Percentiles rank a stretch among this genome's conserved stretches.
Evolutionary conservation across 2,888 invertebrate genomes (phyloP).

Genomic region (Coremacera marginata): DNA sequence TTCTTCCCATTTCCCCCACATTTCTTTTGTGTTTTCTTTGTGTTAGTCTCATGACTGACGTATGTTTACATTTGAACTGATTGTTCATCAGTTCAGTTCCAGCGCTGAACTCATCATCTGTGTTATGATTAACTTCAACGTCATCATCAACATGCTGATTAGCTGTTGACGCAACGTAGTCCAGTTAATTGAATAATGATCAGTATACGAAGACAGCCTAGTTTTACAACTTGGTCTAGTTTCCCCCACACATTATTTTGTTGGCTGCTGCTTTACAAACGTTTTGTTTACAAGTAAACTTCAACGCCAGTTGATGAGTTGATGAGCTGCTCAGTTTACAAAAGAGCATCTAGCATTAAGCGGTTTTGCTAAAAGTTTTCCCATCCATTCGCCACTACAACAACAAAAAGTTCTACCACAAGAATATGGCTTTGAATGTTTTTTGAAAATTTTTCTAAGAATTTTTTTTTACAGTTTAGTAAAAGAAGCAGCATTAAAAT

Average conservation of each 20-base stretch:
- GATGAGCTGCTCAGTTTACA: slow-evolving; percentile 13
- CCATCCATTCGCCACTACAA: background rate
- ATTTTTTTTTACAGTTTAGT: background rate
- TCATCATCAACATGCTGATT: background rate
- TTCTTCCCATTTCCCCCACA: background rate
- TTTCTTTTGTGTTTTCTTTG: too few species aligned
- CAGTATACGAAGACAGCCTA: background rate
- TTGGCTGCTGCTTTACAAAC: background rate
- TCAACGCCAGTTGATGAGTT: slow-evolving; percentile 15
- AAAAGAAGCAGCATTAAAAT: too few species aligned
- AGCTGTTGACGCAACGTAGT: background rate
- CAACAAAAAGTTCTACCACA: background rate
- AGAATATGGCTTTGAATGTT: background rate
- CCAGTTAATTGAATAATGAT: slow-evolving; percentile 20
- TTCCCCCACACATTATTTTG: background rate
- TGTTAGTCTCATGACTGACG: background rate
- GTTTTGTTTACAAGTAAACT: slow-evolving; percentile 13
- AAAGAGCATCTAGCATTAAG: slow-evolving; percentile 20
- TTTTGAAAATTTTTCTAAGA: background rate
- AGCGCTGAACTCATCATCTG: background rate
- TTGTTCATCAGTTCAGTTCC: background rate
- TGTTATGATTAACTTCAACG: background rate
- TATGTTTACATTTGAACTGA: background rate
- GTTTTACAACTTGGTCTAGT: background rate
- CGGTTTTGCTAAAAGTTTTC: slow-evolving; percentile 23